Evolutionary conservation across 2,888 invertebrate species (phyloP).

Genomic region (Oscheius onirici): DNA sequence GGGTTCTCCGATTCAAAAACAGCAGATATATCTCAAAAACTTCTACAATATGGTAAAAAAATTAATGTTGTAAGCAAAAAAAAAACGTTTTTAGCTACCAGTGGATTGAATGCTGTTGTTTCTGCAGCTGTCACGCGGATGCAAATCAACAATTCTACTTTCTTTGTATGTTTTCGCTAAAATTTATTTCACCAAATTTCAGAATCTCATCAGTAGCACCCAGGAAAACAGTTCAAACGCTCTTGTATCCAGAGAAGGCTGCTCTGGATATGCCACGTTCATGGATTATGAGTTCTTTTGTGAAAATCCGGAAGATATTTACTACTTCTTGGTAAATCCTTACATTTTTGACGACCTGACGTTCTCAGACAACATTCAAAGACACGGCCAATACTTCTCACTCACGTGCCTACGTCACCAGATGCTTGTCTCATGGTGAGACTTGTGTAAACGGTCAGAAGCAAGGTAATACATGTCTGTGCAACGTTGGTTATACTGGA

Average conservation of each 20-base stretch:
- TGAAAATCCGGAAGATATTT: not conserved
- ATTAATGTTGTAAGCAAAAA: too few species aligned
- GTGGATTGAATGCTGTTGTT: too few species aligned
- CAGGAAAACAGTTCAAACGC: not conserved
- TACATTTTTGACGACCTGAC: not conserved
- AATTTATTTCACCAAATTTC: not conserved
- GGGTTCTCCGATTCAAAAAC: too few species aligned
- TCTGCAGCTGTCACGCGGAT: too few species aligned
- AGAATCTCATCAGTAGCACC: not conserved
- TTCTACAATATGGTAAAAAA: too few species aligned
- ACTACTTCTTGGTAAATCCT: slow-evolving; percentile 12
- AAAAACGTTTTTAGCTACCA: too few species aligned
- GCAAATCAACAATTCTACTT: too few species aligned
- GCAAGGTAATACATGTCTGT: not conserved
- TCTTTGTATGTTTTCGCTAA: too few species aligned
- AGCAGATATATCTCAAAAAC: too few species aligned
- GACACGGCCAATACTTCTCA: not conserved
- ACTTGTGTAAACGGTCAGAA: not conserved
- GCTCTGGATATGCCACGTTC: not conserved
- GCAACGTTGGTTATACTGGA: not conserved
- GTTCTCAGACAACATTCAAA: slow-evolving; percentile 20
- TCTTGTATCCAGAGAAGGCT: not conserved
- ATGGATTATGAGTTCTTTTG: slow-evolving; percentile 10
- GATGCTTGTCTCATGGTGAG: not conserved
- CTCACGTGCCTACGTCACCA: slow-evolving; percentile 14